Base-by-base conservation (phyloP, 2,888 invertebrate species). In the Agapostemon virescens region DNA sequence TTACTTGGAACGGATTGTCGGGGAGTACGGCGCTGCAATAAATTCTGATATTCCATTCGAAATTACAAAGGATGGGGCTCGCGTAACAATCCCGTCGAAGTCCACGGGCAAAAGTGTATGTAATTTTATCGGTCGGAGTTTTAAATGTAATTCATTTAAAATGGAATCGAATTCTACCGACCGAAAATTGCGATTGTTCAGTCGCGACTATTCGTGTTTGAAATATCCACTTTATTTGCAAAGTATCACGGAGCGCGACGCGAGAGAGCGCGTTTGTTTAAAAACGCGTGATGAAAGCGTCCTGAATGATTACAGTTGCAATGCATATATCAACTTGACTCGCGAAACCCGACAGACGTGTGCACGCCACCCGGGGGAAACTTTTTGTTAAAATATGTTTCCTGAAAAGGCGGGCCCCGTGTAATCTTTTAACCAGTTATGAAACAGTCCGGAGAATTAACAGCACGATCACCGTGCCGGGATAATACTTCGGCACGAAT, bases 141-240 rank as follows among this genome's bases (percentile, higher is more conserved):
- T 69, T 74, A 74, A 80, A 80, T 80, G 64, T 80, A 74, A 80
- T 80, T 80, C 80, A 74, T 80, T 80, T 80, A 80, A 80, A 74
- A 73, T 74, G 74, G 49, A 80, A 80, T 74, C 81, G 81, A 74
- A 69, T 49, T 64, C 45, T 49, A n/a, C 52, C 55, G 66, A 11
- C 64, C 66, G 74, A 80, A 74, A 80, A 80, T 80, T 73, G 63
- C 72, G 68, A 79, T 72, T 63, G 69, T 69, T n/a, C 81, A 15
- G 40, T 61, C 74, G 36, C 40, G 33, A 40, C 38, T 40, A 55
- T 23, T 36, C 30, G 23, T 42, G 69, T 55, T 30, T 66, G 74
- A 66, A 80, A 80, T 80, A 74, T 80, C 66, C 81, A 74, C 69
- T 80, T 80, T 69, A 69, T 80, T 80, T 80, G 81, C 74, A 58